Percentiles rank a stretch among this genome's conserved stretches.
Evolutionary conservation across 2,797 vertebrate genomes (phyloP).

Genomic region (Ceyx erithaca): DNA sequence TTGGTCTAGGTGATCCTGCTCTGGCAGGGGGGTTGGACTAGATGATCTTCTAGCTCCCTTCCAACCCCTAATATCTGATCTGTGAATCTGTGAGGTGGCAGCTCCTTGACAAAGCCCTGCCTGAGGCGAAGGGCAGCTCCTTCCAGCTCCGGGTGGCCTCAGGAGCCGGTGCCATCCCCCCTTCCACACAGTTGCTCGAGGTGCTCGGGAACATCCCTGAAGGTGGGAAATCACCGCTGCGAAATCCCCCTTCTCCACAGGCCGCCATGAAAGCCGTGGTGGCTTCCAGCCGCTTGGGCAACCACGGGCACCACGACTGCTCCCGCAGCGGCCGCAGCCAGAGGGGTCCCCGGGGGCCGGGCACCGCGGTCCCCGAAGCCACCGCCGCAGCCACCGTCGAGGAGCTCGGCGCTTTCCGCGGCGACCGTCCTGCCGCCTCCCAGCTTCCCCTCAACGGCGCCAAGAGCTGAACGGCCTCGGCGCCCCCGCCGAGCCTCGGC

Average conservation of each 20-base stretch:
- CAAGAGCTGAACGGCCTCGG: background rate
- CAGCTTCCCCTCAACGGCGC: background rate
- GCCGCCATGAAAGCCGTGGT: conserved; percentile 92
- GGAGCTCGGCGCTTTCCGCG: background rate
- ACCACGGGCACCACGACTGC: conserved; percentile 81
- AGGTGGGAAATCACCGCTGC: background rate
- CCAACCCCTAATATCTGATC: too few relatives aligned
- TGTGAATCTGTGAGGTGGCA: background rate
- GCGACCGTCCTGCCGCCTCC: background rate
- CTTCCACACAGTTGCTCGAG: fast-evolving
- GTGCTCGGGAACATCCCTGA: fast-evolving
- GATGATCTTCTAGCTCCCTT: too few relatives aligned
- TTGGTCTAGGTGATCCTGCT: too few relatives aligned
- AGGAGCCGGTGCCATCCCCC: fast-evolving
- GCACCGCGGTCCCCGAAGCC: background rate
- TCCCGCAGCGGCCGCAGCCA: conserved; percentile 55
- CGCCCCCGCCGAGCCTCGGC: background rate
- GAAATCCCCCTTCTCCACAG: conserved; percentile 52
- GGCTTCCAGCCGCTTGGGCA: conserved; percentile 86
- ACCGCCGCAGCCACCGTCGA: fast-evolving
- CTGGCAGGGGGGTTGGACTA: too few relatives aligned
- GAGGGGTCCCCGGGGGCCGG: background rate
- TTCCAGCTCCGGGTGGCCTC: background rate
- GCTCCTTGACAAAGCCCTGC: background rate
- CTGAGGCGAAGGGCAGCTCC: fast-evolving